Base-by-base conservation (phyloP, 2,113 vertebrate species). In the Gavialis gangeticus region DNA sequence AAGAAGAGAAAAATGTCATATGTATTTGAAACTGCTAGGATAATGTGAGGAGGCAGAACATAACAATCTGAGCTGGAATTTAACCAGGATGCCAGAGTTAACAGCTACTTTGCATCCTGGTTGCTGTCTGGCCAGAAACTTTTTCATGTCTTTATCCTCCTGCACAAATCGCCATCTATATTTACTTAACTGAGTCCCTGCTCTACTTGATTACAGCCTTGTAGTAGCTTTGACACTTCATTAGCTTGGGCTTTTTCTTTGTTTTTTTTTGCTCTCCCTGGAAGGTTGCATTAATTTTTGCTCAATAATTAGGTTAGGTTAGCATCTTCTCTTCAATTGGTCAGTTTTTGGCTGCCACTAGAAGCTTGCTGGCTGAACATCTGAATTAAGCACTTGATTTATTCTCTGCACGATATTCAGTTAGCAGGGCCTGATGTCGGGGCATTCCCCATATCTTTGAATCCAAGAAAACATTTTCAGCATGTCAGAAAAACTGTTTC, bases 51-150 rank as follows among this genome's bases (percentile, higher is more conserved):
- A 71, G 58, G 60, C 30, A 80, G 58, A 93, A 54, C 16, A 34
- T 60, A 89, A 82, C 84, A 54, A 37, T 85, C 87, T 85, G 63
- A 83, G 76, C 56, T 58, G 34, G 56, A 9, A 25, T 63, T n/a
- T 56, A 63, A 27, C 22, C 54, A 30, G 76, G 5, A 37, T 21
- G 34, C 11, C 67, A 69, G 67, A 24, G 46, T 15, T 22, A 37
- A 37, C n/a, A 62, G 37, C 27, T n/a, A 10, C 86, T 0, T 1
- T 24, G 30, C 79, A 82, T 28, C 18, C 13, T 58, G 46, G 10
- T n/a, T 60, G 58, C 4, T 46, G 73, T 0, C 0, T 14, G 22
- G n/a, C 46, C 27, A 73, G 75, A 60, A 59, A 67, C 66, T 67
- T 67, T n/a, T n/a, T 67, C 66, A 34, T 67, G 66, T 6, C 17